Percentiles rank a stretch among this genome's conserved stretches.
phyloP scores from a whole-genome alignment of 2,888 invertebrate species.

The Melanostoma scalare region DNA sequence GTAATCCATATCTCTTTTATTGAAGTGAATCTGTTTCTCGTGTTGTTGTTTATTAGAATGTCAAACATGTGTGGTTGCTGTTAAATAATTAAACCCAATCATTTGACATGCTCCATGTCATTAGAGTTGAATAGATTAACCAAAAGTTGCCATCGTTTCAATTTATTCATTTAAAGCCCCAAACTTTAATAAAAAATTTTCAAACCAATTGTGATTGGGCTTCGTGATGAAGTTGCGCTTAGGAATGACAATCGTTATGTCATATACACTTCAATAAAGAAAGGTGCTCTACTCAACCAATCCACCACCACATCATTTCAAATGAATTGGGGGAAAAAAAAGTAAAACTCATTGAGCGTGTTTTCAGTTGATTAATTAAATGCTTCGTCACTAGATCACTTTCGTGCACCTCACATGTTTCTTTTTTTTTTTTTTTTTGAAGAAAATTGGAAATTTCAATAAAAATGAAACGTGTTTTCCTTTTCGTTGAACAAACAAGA shows the following conservation, averaged over 20 bases:
- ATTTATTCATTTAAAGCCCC: conserved; percentile 7
- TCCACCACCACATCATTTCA: neutral
- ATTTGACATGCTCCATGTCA: conserved; percentile 22
- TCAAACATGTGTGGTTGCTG: conserved; percentile 51
- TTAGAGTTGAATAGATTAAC: conserved; percentile 5
- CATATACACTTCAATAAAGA: conserved; percentile 40
- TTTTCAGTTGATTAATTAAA: conserved; percentile 41
- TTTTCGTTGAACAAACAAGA: neutral
- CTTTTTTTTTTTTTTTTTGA: conserved; percentile 2
- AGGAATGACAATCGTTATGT: neutral
- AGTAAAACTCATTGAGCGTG: conserved; percentile 27
- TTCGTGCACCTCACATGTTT: conserved; percentile 3
- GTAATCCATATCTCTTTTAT: conserved; percentile 41
- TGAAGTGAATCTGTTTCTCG: conserved; percentile 24
- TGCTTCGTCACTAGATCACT: conserved; percentile 14
- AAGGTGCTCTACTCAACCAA: conserved; percentile 51
- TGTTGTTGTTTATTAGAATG: conserved; percentile 41
- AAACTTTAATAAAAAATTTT: neutral
- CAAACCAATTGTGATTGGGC: too few species aligned
- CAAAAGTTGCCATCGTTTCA: conserved; percentile 29
- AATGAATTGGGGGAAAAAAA: conserved; percentile 23
- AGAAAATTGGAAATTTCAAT: neutral
- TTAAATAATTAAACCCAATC: conserved; percentile 29
- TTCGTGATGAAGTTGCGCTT: too few species aligned
- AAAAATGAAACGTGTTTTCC: conserved; percentile 15